Conservation (phyloP, 2,797 vertebrate genomes). For the Enteromius anoplus region DNA sequence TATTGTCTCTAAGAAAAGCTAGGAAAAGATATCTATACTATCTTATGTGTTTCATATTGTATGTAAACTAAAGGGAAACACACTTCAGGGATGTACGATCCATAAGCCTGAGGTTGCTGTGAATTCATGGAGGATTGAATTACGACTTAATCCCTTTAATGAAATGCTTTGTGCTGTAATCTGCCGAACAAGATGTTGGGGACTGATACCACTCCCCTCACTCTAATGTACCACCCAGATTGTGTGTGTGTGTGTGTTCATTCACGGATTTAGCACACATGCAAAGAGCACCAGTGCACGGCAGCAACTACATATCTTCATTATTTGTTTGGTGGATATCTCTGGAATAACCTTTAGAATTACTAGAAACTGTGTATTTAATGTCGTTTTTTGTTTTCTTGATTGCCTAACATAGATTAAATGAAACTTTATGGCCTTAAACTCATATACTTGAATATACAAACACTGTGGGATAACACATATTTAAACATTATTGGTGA, state of each 20-base stretch:
- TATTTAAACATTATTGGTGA: neutral
- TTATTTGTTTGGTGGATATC: neutral
- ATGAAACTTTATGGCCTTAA: conserved; percentile 3
- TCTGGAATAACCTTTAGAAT: neutral
- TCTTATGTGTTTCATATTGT: neutral
- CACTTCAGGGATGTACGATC: neutral
- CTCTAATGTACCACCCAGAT: conserved; percentile 15
- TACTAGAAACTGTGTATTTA: neutral
- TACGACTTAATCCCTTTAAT: conserved; percentile 52
- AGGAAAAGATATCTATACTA: too few species aligned
- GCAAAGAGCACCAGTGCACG: neutral
- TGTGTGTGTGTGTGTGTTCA: conserved; percentile 30
- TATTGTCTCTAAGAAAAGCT: neutral
- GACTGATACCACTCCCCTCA: conserved; percentile 16
- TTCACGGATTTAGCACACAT: neutral
- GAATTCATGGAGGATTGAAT: conserved; percentile 46
- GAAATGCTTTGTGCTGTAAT: conserved; percentile 47
- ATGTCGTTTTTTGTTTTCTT: neutral
- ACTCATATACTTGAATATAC: conserved; percentile 38
- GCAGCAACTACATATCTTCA: neutral
- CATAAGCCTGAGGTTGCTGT: conserved; percentile 7
- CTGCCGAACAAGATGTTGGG: conserved; percentile 45
- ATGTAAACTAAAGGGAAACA: conserved; percentile 2
- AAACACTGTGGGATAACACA: neutral
- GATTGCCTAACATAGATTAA: neutral